phyloP scores from a whole-genome alignment of 2,113 vertebrate species.

The Caranx ignobilis region DNA sequence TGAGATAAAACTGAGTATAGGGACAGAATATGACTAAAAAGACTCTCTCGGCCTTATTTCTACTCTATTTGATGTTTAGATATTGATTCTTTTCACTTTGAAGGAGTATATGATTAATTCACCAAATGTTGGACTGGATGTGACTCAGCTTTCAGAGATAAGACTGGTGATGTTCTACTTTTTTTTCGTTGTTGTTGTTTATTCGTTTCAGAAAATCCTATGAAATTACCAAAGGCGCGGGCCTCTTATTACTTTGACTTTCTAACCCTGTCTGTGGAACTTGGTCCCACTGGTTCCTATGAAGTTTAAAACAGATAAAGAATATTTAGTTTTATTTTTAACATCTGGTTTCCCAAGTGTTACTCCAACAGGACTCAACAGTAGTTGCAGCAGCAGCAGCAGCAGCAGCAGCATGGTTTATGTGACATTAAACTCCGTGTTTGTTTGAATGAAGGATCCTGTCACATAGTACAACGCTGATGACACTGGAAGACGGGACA shows the following conservation, averaged over 20 bases:
- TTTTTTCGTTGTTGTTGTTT: background rate
- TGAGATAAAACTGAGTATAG: constrained; percentile 50
- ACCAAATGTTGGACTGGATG: constrained; percentile 26
- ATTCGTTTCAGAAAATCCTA: constrained; percentile 3
- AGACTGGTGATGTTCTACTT: background rate
- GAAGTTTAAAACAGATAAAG: background rate
- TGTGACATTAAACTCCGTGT: background rate
- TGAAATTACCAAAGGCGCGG: background rate
- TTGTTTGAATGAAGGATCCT: background rate
- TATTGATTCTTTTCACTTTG: constrained; percentile 56
- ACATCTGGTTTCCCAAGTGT: background rate
- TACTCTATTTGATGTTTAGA: constrained; percentile 64
- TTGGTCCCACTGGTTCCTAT: background rate
- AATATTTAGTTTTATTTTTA: background rate
- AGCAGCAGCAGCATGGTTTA: background rate
- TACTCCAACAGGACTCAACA: background rate
- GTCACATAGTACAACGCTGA: background rate
- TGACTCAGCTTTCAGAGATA: constrained; percentile 26
- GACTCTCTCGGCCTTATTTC: constrained; percentile 74
- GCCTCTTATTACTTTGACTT: background rate
- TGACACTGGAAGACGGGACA: background rate
- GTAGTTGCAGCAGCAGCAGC: background rate
- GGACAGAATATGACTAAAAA: constrained; percentile 54
- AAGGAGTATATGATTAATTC: constrained; percentile 48
- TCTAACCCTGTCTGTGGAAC: background rate